Evolutionary conservation across 1,140 invertebrate genomes (phyloP).

Genomic region (Drosophila grimshawi): DNA sequence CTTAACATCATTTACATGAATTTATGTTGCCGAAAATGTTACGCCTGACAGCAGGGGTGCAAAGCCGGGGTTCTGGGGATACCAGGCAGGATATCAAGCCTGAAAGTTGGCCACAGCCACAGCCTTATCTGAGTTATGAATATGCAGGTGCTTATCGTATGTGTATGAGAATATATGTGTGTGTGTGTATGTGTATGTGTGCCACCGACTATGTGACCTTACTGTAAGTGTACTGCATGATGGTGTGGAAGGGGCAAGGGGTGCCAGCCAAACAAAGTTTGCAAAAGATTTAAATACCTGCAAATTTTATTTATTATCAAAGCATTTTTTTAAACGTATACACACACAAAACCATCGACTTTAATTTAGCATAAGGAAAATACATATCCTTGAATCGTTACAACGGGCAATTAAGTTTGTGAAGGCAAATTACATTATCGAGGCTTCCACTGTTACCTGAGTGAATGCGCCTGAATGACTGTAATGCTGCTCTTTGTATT

Average conservation of each 20-base stretch:
- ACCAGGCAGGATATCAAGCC: conserved; percentile 37
- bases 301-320: conserved; percentile 70
- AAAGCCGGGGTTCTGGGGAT: too few relatives aligned
- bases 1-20: conserved; percentile 79
- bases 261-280: conserved; percentile 8
- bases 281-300: conserved; percentile 63
- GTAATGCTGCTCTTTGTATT: background rate
- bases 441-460: conserved; percentile 30
- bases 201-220: too few relatives aligned
- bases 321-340: conserved; percentile 19
- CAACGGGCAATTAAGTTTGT: conserved; percentile 57
- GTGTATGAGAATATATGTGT: conserved; percentile 23
- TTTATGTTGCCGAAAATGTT: conserved; percentile 54
- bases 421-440: conserved; percentile 45
- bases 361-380: background rate
- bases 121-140: conserved; percentile 79
- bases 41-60: conserved; percentile 18
- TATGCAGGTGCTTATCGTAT: conserved; percentile 76
- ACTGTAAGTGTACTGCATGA: background rate
- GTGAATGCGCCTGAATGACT: background rate
- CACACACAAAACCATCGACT: background rate
- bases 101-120: conserved; percentile 42
- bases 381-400: background rate
- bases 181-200: background rate
- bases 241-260: background rate